Evolutionary conservation across 2,797 vertebrate species (phyloP), one percentile per base, ranked within the genome.

Genomic region (Acestrorhynchus altus): DNA sequence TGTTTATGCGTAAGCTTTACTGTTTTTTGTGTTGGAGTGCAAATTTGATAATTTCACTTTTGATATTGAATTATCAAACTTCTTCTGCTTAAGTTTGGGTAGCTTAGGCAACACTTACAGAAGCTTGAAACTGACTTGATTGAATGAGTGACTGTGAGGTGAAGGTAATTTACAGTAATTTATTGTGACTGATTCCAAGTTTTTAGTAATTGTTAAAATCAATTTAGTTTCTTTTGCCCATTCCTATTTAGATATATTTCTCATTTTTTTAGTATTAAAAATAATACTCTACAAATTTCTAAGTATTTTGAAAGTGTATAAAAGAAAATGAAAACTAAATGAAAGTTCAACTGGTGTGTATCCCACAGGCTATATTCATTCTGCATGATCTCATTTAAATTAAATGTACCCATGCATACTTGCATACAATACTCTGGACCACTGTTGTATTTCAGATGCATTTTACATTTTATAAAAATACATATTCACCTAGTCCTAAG

Each of bases 381-480:
- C 24, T 49, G 54, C 47, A 39, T 49, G 26, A 3, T 78, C n/a
- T 54, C 52, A 24, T 47, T 24, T 57, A 9, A 35, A 8, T 49
- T 39, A 60, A 31, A 35, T 31, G 11, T 44, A 13, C 22, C 26
- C 39, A 26, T 59, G 56, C 4, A 16, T 8, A 44, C 16, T 0
- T 42, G 26, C 22, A 63, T n/a, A 39, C 51, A 76, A 42, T 69
- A 24, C 77, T 79, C 61, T 22, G 47, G 26, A 66, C 42, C 63
- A 70, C 51, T 7, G 42, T 56, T 74, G 57, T 76, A 40, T 72
- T 79, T 20, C 28, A 70, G 39, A 57, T 74, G 78, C 79, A 83
- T 72, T 83, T 83, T 83, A 83, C 24, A 61, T 60, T 3, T 20
- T 20, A 13, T 22, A n/a, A 63, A 22, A 16, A 39, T 68, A 69